phyloP scores from a whole-genome alignment of 2,113 vertebrate species.

The Turdus rufiventris region DNA sequence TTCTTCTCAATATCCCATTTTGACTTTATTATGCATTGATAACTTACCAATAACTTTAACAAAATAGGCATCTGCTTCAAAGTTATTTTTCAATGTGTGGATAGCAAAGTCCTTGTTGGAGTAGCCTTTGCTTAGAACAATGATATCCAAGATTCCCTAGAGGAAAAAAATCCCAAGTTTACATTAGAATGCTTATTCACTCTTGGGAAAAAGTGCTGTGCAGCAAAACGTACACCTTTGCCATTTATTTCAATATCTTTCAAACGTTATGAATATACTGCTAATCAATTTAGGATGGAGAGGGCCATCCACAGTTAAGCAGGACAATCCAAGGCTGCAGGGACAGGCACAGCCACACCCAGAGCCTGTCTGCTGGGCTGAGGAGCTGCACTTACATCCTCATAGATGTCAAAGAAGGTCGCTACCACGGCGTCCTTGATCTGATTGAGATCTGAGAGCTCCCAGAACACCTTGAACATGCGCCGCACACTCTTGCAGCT shows the following conservation, averaged over 20 bases:
- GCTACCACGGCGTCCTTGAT: slow-evolving; percentile 84
- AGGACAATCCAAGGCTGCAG: neutral
- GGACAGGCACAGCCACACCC: neutral
- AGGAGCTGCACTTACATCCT: slow-evolving; percentile 86
- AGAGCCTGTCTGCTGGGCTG: neutral
- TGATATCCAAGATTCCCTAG: slow-evolving; percentile 94
- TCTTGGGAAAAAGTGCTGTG: neutral
- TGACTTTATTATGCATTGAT: neutral
- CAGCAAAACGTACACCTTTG: neutral
- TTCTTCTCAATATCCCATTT: neutral
- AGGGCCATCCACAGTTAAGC: neutral
- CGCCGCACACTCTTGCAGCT: slow-evolving; percentile 77
- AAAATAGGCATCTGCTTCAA: slow-evolving; percentile 96
- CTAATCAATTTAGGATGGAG: neutral
- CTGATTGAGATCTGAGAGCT: slow-evolving; percentile 85
- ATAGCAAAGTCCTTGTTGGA: slow-evolving; percentile 78
- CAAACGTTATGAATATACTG: neutral
- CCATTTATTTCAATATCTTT: neutral
- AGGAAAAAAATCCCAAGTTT: neutral
- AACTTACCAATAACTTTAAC: slow-evolving; percentile 99
- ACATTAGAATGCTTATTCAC: neutral
- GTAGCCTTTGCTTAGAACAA: slow-evolving; percentile 82
- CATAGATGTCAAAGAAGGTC: slow-evolving; percentile 97
- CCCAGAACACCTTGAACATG: slow-evolving; percentile 92
- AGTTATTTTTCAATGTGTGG: slow-evolving; percentile 94